Conservation (phyloP, 2,113 vertebrate genomes). For the Poeciliopsis prolifica region DNA sequence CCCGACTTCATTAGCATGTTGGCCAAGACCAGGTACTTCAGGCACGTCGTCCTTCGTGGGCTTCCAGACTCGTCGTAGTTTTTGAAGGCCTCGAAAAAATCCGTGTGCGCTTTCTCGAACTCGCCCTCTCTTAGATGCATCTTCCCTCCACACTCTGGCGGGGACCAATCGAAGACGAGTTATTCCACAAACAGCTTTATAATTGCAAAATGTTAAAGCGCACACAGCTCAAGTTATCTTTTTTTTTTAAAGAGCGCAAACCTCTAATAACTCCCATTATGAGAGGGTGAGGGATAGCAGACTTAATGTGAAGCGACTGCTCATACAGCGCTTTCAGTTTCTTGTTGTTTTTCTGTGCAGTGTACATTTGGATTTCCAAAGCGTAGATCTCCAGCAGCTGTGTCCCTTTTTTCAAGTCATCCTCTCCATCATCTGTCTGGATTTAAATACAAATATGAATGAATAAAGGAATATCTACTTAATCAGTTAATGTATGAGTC, state of each 20-base stretch:
- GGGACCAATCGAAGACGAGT: slow-evolving; percentile 45
- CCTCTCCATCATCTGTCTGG: slow-evolving; percentile 98
- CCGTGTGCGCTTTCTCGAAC: slow-evolving; percentile 99
- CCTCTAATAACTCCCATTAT: slow-evolving; percentile 99
- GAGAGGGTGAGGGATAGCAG: slow-evolving; percentile 97
- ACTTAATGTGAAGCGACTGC: slow-evolving; percentile 99
- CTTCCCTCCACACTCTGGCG: slow-evolving; percentile 97
- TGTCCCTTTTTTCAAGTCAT: slow-evolving; percentile 98
- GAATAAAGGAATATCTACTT: background rate
- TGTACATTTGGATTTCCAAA: slow-evolving; percentile 99
- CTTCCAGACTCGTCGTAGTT: slow-evolving; percentile 99
- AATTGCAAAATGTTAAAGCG: background rate
- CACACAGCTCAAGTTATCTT: background rate
- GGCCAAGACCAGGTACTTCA: slow-evolving; percentile 98
- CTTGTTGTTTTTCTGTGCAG: slow-evolving; percentile 99
- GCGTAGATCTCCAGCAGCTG: slow-evolving; percentile 99
- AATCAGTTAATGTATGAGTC: background rate
- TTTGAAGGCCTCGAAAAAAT: slow-evolving; percentile 99
- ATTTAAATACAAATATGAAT: slow-evolving; percentile 18
- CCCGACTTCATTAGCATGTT: slow-evolving; percentile 99
- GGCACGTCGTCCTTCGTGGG: slow-evolving; percentile 96
- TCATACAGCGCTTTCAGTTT: slow-evolving; percentile 99
- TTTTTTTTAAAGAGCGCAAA: slow-evolving; percentile 46
- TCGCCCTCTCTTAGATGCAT: slow-evolving; percentile 99
- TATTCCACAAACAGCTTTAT: slow-evolving; percentile 5